Percentiles rank a stretch among this genome's conserved stretches.
Evolutionary conservation across 2,113 vertebrate genomes (phyloP).

Genomic region (Synodontis membranacea): DNA sequence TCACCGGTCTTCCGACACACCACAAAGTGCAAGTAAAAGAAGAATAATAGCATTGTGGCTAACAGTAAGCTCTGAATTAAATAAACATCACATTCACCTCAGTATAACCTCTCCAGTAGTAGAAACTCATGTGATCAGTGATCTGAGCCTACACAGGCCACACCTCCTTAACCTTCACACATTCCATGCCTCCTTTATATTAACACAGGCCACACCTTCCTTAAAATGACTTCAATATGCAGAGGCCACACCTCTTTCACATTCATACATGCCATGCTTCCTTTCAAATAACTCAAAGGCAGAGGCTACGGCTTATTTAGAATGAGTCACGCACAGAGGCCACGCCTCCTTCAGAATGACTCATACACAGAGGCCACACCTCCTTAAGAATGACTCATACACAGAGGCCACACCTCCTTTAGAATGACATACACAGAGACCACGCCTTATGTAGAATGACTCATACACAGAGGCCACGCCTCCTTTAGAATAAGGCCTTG

Average conservation of each 20-base stretch:
- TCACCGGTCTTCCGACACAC: slow-evolving; percentile 1
- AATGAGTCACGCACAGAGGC: neutral
- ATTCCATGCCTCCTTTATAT: neutral
- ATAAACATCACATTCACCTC: neutral
- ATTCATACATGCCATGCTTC: neutral
- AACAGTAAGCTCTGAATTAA: neutral
- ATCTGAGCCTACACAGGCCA: neutral
- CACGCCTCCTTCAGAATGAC: neutral
- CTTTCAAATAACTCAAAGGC: neutral
- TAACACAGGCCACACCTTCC: neutral
- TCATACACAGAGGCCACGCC: no score
- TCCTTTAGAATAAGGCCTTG: no score
- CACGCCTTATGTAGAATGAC: no score
- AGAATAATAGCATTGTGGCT: neutral
- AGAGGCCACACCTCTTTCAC: neutral
- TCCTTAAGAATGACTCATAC: neutral
- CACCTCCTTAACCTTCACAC: neutral
- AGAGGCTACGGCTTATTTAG: neutral
- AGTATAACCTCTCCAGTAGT: neutral
- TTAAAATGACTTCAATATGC: neutral
- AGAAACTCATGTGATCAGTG: neutral
- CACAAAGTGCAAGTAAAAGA: neutral
- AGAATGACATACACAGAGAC: neutral
- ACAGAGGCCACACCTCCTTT: neutral
- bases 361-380: neutral